Evolutionary conservation across 1,140 invertebrate genomes (phyloP), one percentile per base, ranked within the genome.

Genomic region (Aporrectodea caliginosa): DNA sequence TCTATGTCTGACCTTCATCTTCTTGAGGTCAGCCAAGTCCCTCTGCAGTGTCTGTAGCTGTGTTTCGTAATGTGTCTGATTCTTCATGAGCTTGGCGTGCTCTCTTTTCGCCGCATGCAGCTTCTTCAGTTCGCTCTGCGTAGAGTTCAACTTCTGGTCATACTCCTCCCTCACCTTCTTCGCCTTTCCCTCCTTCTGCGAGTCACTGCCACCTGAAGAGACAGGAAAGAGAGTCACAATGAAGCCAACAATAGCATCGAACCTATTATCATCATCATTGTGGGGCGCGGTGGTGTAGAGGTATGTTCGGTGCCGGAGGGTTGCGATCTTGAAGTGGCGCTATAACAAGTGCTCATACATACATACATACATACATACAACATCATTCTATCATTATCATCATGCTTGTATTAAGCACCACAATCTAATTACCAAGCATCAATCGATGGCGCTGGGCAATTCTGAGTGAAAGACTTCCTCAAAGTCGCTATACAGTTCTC

Each of bases 151-250:
- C 85, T 94, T 95, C 75, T 92, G 91, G 84, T 98, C 95, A 89
- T 97, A 99, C 81, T 98, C 94, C 35, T 95, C 92, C 82, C 93
- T 93, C 14, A 98, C 91, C 85, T 94, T 94, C 83, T 94, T 94
- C 2, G 93, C 90, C 87, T 94, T 94, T 73, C 95, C 94, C 2
- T 73, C 78, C 30, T 58, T 58, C 43, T 58, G 43, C 6, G 43
- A 58, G 43, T 58, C 43, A 6, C 6, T 58, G 6, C 43, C 43
- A 58, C 43, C 43, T 58, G n/a, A n/a, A n/a, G n/a, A n/a, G n/a
- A n/a, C n/a, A n/a, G n/a, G n/a, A n/a, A 6, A 22, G 6, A 58
- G 6, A 58, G 22, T 12, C 6, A 58, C 43, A 58, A 6, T 58
- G 43, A 22, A 58, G 6, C 6, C 22, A 58, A 6, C 43, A 58